Conservation (phyloP, 2,888 invertebrate species). For the Catotricha subobsoleta region DNA sequence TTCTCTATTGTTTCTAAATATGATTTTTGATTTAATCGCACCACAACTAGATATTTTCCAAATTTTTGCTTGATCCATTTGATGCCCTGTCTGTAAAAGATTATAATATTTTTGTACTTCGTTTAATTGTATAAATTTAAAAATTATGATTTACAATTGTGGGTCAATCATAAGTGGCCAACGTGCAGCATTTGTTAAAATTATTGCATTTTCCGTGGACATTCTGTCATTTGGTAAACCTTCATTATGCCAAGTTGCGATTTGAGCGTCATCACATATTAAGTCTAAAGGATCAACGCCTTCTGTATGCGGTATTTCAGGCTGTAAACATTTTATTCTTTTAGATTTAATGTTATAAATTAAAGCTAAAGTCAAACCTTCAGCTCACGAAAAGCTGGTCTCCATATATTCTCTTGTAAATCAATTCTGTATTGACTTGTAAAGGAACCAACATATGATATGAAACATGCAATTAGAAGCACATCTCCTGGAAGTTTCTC, state of each 20-base stretch:
- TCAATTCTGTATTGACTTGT: conserved; percentile 67
- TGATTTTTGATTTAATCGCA: conserved; percentile 62
- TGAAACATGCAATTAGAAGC: conserved; percentile 75
- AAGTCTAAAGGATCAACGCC: conserved; percentile 63
- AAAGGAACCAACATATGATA: conserved; percentile 91
- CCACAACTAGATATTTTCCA: conserved; percentile 49
- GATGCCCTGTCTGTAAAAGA: conserved; percentile 49
- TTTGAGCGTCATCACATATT: conserved; percentile 79
- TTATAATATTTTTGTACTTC: neutral
- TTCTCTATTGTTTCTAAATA: conserved; percentile 71
- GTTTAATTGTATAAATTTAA: neutral
- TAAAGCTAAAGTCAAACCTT: conserved; percentile 29
- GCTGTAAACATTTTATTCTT: no score
- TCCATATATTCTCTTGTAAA: conserved; percentile 63
- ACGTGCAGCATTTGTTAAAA: conserved; percentile 71
- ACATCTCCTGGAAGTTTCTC: conserved; percentile 83
- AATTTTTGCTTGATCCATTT: conserved; percentile 90
- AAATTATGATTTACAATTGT: conserved; percentile 39
- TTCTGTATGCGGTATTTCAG: conserved; percentile 62
- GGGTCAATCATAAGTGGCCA: conserved; percentile 97
- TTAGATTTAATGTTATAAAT: neutral
- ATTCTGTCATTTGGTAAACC: conserved; percentile 82
- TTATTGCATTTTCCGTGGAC: conserved; percentile 92
- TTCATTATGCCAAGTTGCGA: conserved; percentile 91
- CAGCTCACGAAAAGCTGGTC: conserved; percentile 55